Conservation (phyloP, 2,113 vertebrate genomes). For the Cnemophilus loriae region DNA sequence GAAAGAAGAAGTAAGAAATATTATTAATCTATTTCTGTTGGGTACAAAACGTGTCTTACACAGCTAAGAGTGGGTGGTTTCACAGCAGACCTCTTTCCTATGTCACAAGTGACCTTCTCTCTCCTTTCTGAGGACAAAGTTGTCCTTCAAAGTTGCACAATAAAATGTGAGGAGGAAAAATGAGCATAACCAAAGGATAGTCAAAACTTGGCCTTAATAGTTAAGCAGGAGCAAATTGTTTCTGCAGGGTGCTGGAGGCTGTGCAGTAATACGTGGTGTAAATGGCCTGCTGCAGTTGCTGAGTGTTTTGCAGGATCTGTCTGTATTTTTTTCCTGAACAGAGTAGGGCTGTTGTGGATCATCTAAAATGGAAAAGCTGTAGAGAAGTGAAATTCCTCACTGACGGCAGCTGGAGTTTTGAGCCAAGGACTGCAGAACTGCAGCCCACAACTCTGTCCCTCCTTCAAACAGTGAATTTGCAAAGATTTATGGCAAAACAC, state of each 20-base stretch:
- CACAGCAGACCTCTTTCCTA: not conserved
- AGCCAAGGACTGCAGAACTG: not conserved
- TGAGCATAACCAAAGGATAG: not conserved
- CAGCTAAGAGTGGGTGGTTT: not conserved
- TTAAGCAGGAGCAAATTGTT: not conserved
- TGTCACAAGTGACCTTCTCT: not conserved
- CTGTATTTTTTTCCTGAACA: not conserved
- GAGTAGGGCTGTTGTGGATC: not conserved
- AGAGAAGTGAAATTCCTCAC: not conserved
- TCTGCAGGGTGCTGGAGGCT: not conserved
- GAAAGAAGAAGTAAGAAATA: not conserved
- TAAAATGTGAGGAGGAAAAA: not conserved
- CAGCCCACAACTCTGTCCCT: not conserved
- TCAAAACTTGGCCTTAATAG: not conserved
- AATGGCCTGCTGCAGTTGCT: not conserved
- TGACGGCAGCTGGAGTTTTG: not conserved
- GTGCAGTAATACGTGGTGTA: not conserved
- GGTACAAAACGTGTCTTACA: not conserved
- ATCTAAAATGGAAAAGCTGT: not conserved
- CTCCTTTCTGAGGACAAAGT: not conserved
- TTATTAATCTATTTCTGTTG: not conserved
- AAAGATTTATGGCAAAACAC: not conserved
- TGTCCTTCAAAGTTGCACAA: not conserved
- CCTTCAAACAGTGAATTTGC: not conserved
- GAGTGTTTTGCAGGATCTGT: not conserved